Evolutionary conservation across 2,797 vertebrate species (phyloP).

Genomic region (Cirrhinus molitorella): DNA sequence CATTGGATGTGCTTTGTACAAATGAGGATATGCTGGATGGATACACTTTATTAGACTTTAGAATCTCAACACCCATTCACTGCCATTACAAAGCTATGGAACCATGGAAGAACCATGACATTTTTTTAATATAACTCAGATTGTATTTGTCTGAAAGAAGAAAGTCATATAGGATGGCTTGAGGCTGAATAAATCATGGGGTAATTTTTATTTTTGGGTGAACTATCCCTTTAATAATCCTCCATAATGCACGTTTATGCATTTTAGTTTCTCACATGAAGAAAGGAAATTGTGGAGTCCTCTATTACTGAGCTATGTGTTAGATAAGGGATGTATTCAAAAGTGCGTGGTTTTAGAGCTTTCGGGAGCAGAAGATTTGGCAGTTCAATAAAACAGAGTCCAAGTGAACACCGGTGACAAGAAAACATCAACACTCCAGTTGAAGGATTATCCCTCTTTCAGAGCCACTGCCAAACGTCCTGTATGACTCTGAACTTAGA

Average conservation of each 20-base stretch:
- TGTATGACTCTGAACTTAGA: neutral
- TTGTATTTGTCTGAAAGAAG: no score
- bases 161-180: no score
- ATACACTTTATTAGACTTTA: no score
- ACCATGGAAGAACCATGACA: no score
- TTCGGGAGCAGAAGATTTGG: neutral
- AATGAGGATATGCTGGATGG: no score
- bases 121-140: no score
- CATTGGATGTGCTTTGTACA: neutral
- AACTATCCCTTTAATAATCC: neutral
- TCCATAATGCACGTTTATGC: neutral
- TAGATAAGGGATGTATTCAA: conserved; percentile 13
- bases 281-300: neutral
- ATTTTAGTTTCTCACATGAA: neutral
- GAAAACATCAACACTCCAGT: neutral
- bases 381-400: conserved; percentile 6
- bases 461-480: neutral
- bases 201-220: neutral
- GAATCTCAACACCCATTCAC: no score
- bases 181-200: neutral
- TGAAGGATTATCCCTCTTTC: neutral
- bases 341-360: neutral
- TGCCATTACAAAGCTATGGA: no score
- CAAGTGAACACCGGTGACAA: conserved; percentile 5
- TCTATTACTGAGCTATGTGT: neutral